These are phyloP conservation scores for Ctenosaura bakeri DNA, from an alignment of 2,797 vertebrate species.

Conservation along the genomic window DNA sequence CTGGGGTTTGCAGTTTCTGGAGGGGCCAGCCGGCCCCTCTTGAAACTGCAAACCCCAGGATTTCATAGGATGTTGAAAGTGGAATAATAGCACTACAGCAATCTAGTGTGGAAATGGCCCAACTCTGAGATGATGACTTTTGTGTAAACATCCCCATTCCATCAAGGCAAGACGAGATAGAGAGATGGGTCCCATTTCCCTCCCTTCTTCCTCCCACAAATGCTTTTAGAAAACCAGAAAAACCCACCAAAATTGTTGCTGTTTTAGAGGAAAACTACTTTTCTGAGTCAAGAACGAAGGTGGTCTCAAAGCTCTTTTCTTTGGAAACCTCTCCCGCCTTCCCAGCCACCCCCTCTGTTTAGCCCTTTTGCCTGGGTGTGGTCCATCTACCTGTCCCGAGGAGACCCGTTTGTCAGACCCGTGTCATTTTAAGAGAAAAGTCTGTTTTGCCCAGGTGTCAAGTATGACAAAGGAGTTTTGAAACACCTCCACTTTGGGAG, in stretches of 20 bases:
- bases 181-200: background rate
- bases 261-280: background rate
- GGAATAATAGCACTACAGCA: too few relatives aligned
- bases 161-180: background rate
- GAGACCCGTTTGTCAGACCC: background rate
- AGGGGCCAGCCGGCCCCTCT: too few relatives aligned
- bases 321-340: background rate
- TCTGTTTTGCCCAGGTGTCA: background rate
- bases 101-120: too few relatives aligned
- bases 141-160: background rate
- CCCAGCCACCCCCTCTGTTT: background rate
- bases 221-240: background rate
- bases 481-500: background rate
- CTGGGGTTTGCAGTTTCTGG: too few relatives aligned
- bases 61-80: too few relatives aligned
- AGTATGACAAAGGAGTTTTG: background rate
- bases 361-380: background rate
- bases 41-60: too few relatives aligned
- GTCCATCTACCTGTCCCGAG: background rate
- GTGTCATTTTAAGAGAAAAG: background rate
- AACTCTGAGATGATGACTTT: background rate
- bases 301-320: background rate
- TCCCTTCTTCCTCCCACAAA: background rate
- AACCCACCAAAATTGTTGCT: background rate
- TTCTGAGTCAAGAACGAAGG: background rate